These are phyloP conservation scores for Sorex fumeus DNA, from an alignment of 2,113 vertebrate genomes.

Conservation along the genomic window DNA sequence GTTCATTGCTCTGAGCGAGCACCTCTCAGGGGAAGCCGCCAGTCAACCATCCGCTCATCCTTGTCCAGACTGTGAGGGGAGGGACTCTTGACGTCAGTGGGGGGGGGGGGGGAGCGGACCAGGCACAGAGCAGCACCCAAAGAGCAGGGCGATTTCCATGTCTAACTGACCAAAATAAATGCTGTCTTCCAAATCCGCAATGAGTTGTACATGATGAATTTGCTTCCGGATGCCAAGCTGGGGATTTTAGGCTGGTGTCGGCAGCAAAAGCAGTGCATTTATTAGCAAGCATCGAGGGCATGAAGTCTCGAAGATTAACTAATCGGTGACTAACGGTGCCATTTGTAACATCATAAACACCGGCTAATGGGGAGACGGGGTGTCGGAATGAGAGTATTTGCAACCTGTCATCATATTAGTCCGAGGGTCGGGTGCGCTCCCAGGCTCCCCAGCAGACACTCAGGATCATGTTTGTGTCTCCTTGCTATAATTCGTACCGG, in stretches of 20 bases:
- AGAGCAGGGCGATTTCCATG: neutral
- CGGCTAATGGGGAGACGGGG: conserved; percentile 74
- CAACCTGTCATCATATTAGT: conserved; percentile 81
- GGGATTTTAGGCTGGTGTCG: conserved; percentile 77
- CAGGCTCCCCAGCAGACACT: conserved; percentile 63
- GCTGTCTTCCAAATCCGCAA: neutral
- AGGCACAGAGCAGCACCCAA: neutral
- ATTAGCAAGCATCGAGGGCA: conserved; percentile 82
- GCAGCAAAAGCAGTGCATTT: conserved; percentile 79
- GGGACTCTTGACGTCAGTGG: neutral
- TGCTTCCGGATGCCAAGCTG: conserved; percentile 72
- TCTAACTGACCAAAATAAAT: conserved; percentile 4
- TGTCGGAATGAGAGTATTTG: conserved; percentile 68
- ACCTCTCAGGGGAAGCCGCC: too few species aligned
- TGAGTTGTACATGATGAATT: conserved; percentile 69
- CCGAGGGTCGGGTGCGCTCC: conserved; percentile 71
- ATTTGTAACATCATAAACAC: conserved; percentile 84
- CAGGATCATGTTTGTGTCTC: conserved; percentile 43
- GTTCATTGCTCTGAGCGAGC: too few species aligned
- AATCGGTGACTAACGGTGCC: conserved; percentile 83
- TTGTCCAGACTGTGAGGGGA: neutral
- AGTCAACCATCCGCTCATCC: neutral
- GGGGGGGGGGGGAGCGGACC: neutral
- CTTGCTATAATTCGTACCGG: conserved; percentile 61
- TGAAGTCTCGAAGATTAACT: conserved; percentile 83